Conservation (phyloP, 2,888 invertebrate species). For the Carterocephalus palaemon region DNA sequence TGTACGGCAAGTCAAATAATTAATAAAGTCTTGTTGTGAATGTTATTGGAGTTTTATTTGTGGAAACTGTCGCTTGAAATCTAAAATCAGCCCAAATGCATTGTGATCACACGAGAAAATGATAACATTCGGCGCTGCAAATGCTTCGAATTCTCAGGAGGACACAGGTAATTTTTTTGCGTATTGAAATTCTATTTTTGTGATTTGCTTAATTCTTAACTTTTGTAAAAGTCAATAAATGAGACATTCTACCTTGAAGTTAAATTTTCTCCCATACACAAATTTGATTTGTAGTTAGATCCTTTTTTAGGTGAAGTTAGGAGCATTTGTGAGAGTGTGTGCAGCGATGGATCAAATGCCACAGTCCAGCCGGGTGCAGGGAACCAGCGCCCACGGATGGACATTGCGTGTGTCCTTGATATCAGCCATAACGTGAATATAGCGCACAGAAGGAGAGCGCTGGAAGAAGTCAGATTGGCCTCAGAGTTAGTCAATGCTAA, state of each 20-base stretch:
- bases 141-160: slow-evolving; percentile 61
- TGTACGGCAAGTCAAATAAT: slow-evolving; percentile 19
- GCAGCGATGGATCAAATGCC: slow-evolving; percentile 75
- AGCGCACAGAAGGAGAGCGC: slow-evolving; percentile 86
- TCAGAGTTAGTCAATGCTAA: slow-evolving; percentile 88
- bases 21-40: slow-evolving; percentile 41
- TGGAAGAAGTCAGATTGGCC: slow-evolving; percentile 91
- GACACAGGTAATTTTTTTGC: slow-evolving; percentile 58
- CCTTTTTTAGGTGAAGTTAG: slow-evolving; percentile 66
- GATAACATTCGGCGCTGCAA: slow-evolving; percentile 70
- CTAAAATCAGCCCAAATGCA: slow-evolving; percentile 60
- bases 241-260: too few relatives aligned
- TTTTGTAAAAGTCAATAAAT: too few relatives aligned
- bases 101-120: slow-evolving; percentile 61
- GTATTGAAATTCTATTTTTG: slow-evolving; percentile 28
- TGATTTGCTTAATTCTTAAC: slow-evolving; percentile 32
- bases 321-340: slow-evolving; percentile 75
- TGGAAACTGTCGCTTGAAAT: slow-evolving; percentile 48
- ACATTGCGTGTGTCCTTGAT: slow-evolving; percentile 93
- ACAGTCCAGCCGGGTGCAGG: slow-evolving; percentile 65
- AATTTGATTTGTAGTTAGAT: too few relatives aligned
- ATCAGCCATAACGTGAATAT: slow-evolving; percentile 85
- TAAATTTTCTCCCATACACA: too few relatives aligned
- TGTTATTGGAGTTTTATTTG: slow-evolving; percentile 43
- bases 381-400: slow-evolving; percentile 84